A percentile compares a stretch with the other conserved stretches of the same genome.
These are phyloP conservation scores for Mesopsocus fuscifrons DNA, from an alignment of 2,888 invertebrate species.

Conservation along the genomic window DNA sequence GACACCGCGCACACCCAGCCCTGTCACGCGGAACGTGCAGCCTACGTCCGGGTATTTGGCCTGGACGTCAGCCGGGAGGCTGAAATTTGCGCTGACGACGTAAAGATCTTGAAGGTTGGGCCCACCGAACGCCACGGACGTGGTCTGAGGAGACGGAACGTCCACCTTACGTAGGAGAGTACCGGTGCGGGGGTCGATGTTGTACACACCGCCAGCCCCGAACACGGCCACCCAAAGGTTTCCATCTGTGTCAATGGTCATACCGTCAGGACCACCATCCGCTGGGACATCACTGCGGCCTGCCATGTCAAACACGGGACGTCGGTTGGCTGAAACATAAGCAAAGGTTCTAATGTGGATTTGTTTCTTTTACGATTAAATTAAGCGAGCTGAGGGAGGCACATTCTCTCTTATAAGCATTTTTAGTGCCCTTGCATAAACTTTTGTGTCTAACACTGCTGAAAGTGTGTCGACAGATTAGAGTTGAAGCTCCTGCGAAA, in stretches of 20 bases:
- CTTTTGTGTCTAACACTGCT: no score
- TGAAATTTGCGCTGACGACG: neutral
- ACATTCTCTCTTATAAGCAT: no score
- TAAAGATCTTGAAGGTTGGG: neutral
- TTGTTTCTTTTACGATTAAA: no score
- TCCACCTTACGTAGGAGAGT: neutral
- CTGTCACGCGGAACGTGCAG: constrained; percentile 12
- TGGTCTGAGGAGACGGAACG: neutral
- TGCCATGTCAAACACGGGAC: constrained; percentile 33
- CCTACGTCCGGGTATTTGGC: constrained; percentile 12
- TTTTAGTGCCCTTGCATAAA: no score
- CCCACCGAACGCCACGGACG: constrained; percentile 2
- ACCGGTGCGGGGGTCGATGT: neutral
- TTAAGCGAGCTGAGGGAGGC: no score
- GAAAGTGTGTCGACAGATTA: no score
- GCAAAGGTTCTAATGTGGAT: neutral
- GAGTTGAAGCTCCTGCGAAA: no score
- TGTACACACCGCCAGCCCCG: constrained; percentile 29
- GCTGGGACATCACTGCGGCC: constrained; percentile 21
- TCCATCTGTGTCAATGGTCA: constrained; percentile 27
- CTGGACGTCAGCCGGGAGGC: neutral
- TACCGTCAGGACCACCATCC: constrained; percentile 42
- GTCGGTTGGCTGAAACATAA: constrained; percentile 33
- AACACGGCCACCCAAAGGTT: constrained; percentile 28
- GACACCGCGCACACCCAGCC: constrained; percentile 11